Evolutionary conservation across 2,797 vertebrate genomes (phyloP).

Genomic region (Rhinoraja longicauda): DNA sequence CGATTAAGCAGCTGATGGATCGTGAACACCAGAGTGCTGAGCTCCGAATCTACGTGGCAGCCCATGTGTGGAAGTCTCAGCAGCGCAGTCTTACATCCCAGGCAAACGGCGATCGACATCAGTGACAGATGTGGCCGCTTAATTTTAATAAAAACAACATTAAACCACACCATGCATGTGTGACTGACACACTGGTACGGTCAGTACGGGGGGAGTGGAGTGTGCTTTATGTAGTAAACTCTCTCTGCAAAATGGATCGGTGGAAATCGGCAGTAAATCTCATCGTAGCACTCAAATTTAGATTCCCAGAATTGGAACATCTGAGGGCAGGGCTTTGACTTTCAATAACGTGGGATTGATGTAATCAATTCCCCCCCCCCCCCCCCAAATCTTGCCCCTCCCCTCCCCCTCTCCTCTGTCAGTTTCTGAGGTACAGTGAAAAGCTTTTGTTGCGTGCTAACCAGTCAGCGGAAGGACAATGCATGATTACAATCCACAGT

Average conservation of each 20-base stretch:
- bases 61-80: neutral
- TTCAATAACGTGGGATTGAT: neutral
- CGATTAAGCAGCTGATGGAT: slow-evolving; percentile 16
- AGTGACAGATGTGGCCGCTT: slow-evolving; percentile 27
- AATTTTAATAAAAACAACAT: slow-evolving; percentile 19
- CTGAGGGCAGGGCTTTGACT: neutral
- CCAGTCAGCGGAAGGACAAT: too few species aligned
- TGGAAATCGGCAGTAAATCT: neutral
- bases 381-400: too few species aligned
- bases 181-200: neutral
- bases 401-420: too few species aligned
- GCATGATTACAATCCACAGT: too few species aligned
- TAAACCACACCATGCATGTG: neutral
- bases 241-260: neutral
- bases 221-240: neutral
- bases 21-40: neutral
- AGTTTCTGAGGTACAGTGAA: too few species aligned
- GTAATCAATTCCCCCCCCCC: too few species aligned
- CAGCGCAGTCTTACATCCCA: neutral
- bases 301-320: neutral
- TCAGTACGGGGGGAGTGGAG: neutral
- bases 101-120: slow-evolving; percentile 1
- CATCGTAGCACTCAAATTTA: neutral
- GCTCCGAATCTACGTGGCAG: neutral
- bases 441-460: too few species aligned